These are phyloP conservation scores for Arge pagana DNA, from an alignment of 2,888 invertebrate species.

Conservation along the genomic window DNA sequence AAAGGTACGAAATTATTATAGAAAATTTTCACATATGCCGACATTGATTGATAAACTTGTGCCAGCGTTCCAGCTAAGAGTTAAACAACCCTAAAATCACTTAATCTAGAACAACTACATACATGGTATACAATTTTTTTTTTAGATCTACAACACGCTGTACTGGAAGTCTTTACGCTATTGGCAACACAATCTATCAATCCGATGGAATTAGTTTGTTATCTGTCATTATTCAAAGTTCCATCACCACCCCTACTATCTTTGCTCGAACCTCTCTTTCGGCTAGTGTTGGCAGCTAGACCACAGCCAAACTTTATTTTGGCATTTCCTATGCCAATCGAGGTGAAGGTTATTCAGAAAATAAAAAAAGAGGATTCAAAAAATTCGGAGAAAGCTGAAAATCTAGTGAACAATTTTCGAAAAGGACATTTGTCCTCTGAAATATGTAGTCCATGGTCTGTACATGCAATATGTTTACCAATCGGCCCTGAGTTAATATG, in stretches of 20 bases:
- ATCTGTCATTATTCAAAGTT: slow-evolving; percentile 65
- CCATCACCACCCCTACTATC: slow-evolving; percentile 63
- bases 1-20: slow-evolving; percentile 43
- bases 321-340: slow-evolving; percentile 58
- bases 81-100: not conserved
- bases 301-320: slow-evolving; percentile 65
- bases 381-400: slow-evolving; percentile 49
- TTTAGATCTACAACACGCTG: slow-evolving; percentile 68
- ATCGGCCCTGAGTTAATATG: slow-evolving; percentile 57
- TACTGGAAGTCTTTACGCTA: slow-evolving; percentile 66
- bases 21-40: not conserved
- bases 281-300: slow-evolving; percentile 59
- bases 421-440: slow-evolving; percentile 50
- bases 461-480: slow-evolving; percentile 52
- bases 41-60: slow-evolving; percentile 1
- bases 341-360: slow-evolving; percentile 27
- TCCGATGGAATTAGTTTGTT: slow-evolving; percentile 63
- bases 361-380: slow-evolving; percentile 38
- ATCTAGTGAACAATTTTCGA: slow-evolving; percentile 51
- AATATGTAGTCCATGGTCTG: slow-evolving; percentile 55
- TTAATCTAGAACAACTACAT: not conserved
- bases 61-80: not conserved
- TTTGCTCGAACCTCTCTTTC: slow-evolving; percentile 61
- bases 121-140: not conserved
- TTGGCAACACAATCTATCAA: slow-evolving; percentile 63